A percentile compares a stretch with the other conserved stretches of the same genome.
phyloP scores from a whole-genome alignment of 53 echinoderm and acorn worm species.

The Temnopleurus reevesii region DNA sequence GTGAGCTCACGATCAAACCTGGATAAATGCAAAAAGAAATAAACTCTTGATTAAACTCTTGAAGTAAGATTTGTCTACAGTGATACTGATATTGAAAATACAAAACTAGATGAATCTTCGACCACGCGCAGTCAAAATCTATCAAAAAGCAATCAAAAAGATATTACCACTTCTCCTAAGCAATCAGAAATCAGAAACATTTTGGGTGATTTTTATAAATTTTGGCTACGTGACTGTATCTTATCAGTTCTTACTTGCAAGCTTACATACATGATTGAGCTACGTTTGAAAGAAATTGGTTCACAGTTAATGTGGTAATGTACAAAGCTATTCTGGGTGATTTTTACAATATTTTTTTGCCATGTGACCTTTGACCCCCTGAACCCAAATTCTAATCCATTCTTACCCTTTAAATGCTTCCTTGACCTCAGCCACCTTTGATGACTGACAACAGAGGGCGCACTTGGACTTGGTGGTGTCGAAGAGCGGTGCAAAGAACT shows the following conservation, averaged over 20 bases:
- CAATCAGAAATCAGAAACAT: too few species aligned
- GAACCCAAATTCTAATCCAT: not conserved
- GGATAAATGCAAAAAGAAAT: constrained; percentile 36
- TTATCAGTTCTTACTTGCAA: not conserved
- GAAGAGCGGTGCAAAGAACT: constrained; percentile 82
- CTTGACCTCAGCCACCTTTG: constrained; percentile 86
- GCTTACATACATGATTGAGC: too few species aligned
- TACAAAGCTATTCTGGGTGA: too few species aligned
- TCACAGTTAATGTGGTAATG: too few species aligned
- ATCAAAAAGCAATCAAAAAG: not conserved
- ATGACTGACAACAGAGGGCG: constrained; percentile 87
- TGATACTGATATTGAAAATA: not conserved
- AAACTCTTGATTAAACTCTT: not conserved
- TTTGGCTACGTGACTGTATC: too few species aligned
- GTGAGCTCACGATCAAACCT: constrained; percentile 76
- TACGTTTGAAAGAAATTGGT: too few species aligned
- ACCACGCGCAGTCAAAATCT: too few species aligned
- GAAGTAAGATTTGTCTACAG: not conserved
- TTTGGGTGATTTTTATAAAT: too few species aligned
- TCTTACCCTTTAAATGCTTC: constrained; percentile 84
- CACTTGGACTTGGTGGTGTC: constrained; percentile 82
- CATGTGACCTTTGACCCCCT: too few species aligned
- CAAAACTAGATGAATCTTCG: too few species aligned
- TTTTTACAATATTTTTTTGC: too few species aligned
- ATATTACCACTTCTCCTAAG: too few species aligned